Conservation (phyloP, 1,140 invertebrate species). For the Fragariocoptes setiger region DNA sequence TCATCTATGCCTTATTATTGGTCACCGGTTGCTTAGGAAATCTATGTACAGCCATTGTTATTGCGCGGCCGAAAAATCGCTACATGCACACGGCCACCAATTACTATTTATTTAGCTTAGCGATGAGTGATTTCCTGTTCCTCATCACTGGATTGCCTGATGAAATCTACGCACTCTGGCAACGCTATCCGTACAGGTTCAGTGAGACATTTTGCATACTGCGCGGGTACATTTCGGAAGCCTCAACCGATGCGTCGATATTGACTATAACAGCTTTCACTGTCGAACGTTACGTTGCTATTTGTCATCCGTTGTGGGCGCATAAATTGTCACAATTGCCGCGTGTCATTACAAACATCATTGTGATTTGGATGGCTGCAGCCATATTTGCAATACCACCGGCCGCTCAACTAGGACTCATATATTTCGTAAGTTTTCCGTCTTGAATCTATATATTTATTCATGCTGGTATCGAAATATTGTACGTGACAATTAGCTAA, state of each 20-base stretch:
- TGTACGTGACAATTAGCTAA: too few relatives aligned
- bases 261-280: slow-evolving; percentile 64
- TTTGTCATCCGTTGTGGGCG: slow-evolving; percentile 59
- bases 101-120: slow-evolving; percentile 28
- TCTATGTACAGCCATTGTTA: slow-evolving; percentile 22
- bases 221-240: slow-evolving; percentile 39
- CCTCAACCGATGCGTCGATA: slow-evolving; percentile 67
- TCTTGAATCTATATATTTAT: too few relatives aligned
- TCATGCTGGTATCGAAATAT: too few relatives aligned
- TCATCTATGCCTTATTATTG: slow-evolving; percentile 21
- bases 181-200: slow-evolving; percentile 51
- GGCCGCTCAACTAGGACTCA: slow-evolving; percentile 17
- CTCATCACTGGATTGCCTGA: slow-evolving; percentile 20
- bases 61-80: slow-evolving; percentile 16
- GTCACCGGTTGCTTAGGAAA: slow-evolving; percentile 21
- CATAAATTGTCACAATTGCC: slow-evolving; percentile 42
- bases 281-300: slow-evolving; percentile 68
- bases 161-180: slow-evolving; percentile 33
- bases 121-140: slow-evolving; percentile 24
- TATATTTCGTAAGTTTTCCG: slow-evolving; percentile 7
- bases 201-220: slow-evolving; percentile 50
- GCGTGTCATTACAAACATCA: slow-evolving; percentile 25
- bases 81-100: slow-evolving; percentile 21
- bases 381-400: slow-evolving; percentile 36
- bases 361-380: slow-evolving; percentile 25